phyloP scores from a whole-genome alignment of 2,888 invertebrate genomes.

The Parnassius orleans region DNA sequence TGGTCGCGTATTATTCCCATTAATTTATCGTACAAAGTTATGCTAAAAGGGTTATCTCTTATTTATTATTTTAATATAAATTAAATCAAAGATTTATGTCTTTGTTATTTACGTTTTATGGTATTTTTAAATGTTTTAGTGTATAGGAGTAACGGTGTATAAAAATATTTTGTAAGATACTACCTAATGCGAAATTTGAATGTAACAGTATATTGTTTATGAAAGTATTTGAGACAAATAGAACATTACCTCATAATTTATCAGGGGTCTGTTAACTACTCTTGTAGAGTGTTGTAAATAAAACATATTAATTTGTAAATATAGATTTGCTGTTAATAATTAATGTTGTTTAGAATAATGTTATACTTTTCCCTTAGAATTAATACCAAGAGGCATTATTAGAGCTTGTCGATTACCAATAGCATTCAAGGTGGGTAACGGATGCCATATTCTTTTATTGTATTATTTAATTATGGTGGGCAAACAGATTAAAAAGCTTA shows the following conservation, averaged over 20 bases:
- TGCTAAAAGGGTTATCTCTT: too few relatives aligned
- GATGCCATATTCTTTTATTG: not conserved
- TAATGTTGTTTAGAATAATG: conserved; percentile 19
- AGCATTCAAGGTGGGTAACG: not conserved
- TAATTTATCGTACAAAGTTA: too few relatives aligned
- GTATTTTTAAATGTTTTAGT: too few relatives aligned
- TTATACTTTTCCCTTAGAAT: conserved; percentile 5
- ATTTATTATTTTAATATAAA: too few relatives aligned
- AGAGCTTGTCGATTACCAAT: not conserved
- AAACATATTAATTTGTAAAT: conserved; percentile 23
- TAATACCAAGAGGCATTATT: not conserved
- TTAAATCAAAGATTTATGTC: too few relatives aligned
- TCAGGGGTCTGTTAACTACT: conserved; percentile 40
- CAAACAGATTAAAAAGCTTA: not conserved
- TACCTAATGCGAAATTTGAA: too few relatives aligned
- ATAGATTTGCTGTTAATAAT: conserved; percentile 12
- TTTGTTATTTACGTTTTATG: too few relatives aligned
- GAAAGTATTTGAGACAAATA: conserved; percentile 15
- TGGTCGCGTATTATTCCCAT: too few relatives aligned
- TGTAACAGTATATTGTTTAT: not conserved
- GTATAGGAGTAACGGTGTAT: too few relatives aligned
- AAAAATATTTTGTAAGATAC: too few relatives aligned
- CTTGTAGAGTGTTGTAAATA: conserved; percentile 50
- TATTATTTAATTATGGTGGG: not conserved
- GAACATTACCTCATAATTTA: conserved; percentile 29